Base-by-base conservation (phyloP, 1,140 invertebrate genomes). In the Aphidius ervi region DNA sequence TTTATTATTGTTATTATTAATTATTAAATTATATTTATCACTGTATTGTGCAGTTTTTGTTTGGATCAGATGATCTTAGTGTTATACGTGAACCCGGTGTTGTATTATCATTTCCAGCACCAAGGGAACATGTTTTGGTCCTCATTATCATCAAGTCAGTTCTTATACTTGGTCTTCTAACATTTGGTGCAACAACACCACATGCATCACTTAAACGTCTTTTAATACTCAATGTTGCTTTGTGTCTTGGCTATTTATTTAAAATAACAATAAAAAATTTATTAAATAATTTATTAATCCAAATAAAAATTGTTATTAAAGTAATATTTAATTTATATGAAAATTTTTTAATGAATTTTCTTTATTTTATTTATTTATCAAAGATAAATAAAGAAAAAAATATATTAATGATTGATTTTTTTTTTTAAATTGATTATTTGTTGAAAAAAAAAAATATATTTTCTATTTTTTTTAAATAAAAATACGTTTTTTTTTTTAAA, bases 91-190 rank as follows among this genome's bases (percentile, higher is more conserved):
- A 74, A 59, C 72, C 71, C 4, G 74, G 72, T 9, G 70, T 63
- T 54, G 71, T 75, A 64, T 73, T 75, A 58, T 75, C 73, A 45
- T 70, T 70, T 43, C 81, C 82, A 58, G 87, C 85, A 6, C 84
- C 85, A 72, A 87, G 82, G 61, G 84, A 85, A 78, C 86, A 88
- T 47, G 86, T 90, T 75, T 91, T 91, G 58, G 88, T 88, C 71
- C 90, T 85, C 84, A 92, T 90, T 58, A 92, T 88, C 83, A 92
- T 87, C 49, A 94, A 82, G 74, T 94, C 91, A 5, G 91, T 93
- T 54, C 90, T 82, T 60, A 94, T 91, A 73, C 89, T 92, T 6
- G 92, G 91, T 48, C 91, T 80, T 45, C 91, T 78, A 1, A 89
- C 91, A 71, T 93, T 93, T 5, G 90, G 89, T 5, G 90, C 89